Evolutionary conservation across 2,113 vertebrate genomes (phyloP).

Genomic region (Chaetodon auriga): DNA sequence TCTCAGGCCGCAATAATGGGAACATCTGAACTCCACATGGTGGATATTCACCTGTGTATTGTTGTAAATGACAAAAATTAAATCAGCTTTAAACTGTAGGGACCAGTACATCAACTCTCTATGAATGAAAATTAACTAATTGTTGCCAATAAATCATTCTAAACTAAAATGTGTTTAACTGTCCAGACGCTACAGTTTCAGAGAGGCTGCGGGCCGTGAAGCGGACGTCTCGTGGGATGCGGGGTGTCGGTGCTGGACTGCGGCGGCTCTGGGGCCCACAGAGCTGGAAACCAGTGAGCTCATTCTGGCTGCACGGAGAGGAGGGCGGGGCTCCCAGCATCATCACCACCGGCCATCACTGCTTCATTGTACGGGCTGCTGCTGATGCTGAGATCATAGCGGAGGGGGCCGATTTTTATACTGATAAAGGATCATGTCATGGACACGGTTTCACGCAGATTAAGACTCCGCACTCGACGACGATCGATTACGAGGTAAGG

Average conservation of each 20-base stretch:
- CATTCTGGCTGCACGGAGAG: constrained; percentile 67
- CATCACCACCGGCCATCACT: constrained; percentile 79
- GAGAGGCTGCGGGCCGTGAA: background rate
- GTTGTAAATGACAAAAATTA: too few species aligned
- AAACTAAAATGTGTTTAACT: too few species aligned
- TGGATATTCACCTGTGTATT: too few species aligned
- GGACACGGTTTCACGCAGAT: constrained; percentile 46
- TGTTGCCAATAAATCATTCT: too few species aligned
- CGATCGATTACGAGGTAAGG: constrained; percentile 75
- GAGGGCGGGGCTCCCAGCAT: constrained; percentile 83
- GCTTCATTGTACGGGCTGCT: constrained; percentile 78
- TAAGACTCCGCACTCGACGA: constrained; percentile 42
- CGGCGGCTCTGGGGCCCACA: constrained; percentile 32
- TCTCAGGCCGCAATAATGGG: background rate
- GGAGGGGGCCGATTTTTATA: constrained; percentile 1
- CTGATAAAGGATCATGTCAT: constrained; percentile 42
- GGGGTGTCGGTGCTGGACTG: constrained; percentile 46
- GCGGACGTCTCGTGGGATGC: background rate
- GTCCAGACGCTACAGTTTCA: too few species aligned
- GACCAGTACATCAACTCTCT: too few species aligned
- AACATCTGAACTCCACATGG: background rate
- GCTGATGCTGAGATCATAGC: constrained; percentile 79
- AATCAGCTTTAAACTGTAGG: too few species aligned
- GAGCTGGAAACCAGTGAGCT: constrained; percentile 72
- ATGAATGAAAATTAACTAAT: background rate